These are phyloP conservation scores for Acanthurus leucopareius DNA, from an alignment of 2,797 vertebrate genomes.

Conservation along the genomic window DNA sequence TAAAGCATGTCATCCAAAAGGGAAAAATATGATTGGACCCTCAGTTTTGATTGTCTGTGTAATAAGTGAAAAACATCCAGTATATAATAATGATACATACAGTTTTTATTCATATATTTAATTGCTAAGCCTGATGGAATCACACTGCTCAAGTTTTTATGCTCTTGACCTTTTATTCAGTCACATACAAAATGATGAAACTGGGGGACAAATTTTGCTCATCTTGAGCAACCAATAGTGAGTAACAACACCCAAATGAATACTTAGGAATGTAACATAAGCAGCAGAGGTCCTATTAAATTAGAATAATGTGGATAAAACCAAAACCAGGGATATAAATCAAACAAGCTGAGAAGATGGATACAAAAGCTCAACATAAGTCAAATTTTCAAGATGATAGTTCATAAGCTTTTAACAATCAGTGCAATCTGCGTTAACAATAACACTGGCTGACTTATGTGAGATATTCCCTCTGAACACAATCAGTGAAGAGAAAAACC, in stretches of 20 bases:
- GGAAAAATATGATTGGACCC: constrained; percentile 61
- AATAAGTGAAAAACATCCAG: constrained; percentile 32
- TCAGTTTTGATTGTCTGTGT: constrained; percentile 45
- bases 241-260: not conserved
- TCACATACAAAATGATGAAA: not conserved
- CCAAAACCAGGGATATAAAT: not conserved
- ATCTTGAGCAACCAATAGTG: not conserved
- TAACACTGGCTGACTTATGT: constrained; percentile 27
- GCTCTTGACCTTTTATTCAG: not conserved
- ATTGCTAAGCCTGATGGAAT: constrained; percentile 5
- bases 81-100: not conserved
- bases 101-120: constrained; percentile 30
- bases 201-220: not conserved
- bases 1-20: constrained; percentile 44
- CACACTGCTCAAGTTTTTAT: not conserved
- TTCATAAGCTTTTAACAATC: constrained; percentile 8
- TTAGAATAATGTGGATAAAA: not conserved
- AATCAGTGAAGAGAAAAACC: constrained; percentile 52
- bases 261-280: not conserved
- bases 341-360: not conserved
- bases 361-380: not conserved
- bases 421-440: constrained; percentile 18
- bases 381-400: not conserved
- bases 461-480: constrained; percentile 43
- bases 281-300: not conserved